These are phyloP conservation scores for Premnoplex brunnescens DNA, from an alignment of 2,797 vertebrate genomes.

Conservation along the genomic window DNA sequence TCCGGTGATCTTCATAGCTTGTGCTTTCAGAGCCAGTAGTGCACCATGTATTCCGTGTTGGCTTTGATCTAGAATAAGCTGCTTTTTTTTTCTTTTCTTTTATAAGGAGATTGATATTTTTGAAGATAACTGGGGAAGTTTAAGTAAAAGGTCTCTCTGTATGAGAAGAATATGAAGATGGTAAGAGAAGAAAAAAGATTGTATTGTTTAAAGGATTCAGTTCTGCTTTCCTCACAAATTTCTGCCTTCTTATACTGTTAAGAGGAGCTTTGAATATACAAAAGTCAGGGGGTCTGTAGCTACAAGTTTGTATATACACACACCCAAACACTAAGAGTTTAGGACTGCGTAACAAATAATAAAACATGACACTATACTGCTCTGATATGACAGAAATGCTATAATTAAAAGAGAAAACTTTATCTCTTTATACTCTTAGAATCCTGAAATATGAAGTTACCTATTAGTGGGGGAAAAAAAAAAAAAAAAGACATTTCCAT, in stretches of 20 bases:
- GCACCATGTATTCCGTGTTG: background rate
- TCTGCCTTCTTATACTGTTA: background rate
- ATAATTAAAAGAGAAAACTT: background rate
- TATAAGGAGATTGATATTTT: background rate
- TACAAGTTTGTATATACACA: background rate
- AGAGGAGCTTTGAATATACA: background rate
- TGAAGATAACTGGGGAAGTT: background rate
- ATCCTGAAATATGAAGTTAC: background rate
- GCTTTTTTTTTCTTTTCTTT: background rate
- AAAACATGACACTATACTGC: background rate
- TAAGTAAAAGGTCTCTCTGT: background rate
- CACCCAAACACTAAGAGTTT: background rate
- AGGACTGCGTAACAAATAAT: background rate
- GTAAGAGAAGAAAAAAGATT: background rate
- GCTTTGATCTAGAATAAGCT: background rate
- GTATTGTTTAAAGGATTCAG: background rate
- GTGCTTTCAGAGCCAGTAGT: background rate
- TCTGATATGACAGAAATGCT: background rate
- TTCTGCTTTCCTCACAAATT: background rate
- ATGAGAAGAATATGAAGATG: fast-evolving
- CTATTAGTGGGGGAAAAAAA: too few relatives aligned
- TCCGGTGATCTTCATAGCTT: background rate
- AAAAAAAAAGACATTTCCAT: background rate
- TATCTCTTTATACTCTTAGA: background rate
- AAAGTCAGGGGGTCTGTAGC: background rate